Percentiles rank a stretch among this genome's conserved stretches.
Conservation (phyloP, 1,140 invertebrate genomes). For the Telenomus remus region DNA sequence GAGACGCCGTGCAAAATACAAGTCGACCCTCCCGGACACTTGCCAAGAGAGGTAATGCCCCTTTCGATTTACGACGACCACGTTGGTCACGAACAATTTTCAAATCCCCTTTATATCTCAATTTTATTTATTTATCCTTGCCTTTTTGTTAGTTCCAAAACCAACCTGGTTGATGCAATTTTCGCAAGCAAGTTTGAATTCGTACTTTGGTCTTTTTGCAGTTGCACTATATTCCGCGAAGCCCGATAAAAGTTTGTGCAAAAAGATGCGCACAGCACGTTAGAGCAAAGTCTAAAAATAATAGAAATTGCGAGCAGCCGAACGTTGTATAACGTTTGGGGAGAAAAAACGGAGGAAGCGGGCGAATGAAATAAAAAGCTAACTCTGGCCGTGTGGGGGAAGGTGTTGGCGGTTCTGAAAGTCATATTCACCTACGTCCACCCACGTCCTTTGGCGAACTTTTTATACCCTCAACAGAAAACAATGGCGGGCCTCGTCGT, state of each 20-base stretch:
- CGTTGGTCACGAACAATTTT: slow-evolving; percentile 49
- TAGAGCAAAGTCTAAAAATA: slow-evolving; percentile 17
- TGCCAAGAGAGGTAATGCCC: slow-evolving; percentile 58
- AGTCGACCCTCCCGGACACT: slow-evolving; percentile 61
- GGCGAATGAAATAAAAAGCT: slow-evolving; percentile 37
- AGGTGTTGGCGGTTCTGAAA: slow-evolving; percentile 54
- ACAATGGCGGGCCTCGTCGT: slow-evolving; percentile 57
- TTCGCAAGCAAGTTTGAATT: too few species aligned
- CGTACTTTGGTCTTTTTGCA: slow-evolving; percentile 26
- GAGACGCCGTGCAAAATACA: slow-evolving; percentile 61
- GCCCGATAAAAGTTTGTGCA: neutral
- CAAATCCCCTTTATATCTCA: slow-evolving; percentile 37
- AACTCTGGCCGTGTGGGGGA: slow-evolving; percentile 33
- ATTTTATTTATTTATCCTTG: too few species aligned
- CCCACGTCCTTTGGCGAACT: slow-evolving; percentile 53
- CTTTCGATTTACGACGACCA: slow-evolving; percentile 59
- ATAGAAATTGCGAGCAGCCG: slow-evolving; percentile 4
- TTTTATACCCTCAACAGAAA: slow-evolving; percentile 57
- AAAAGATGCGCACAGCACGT: neutral
- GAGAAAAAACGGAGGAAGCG: slow-evolving; percentile 38
- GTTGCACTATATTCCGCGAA: too few species aligned
- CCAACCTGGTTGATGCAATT: too few species aligned
- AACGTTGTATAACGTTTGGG: slow-evolving; percentile 19
- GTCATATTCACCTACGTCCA: slow-evolving; percentile 58
- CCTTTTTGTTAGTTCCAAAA: too few species aligned